Base-by-base conservation (phyloP, 2,113 vertebrate genomes). In the Eleginops maclovinus region DNA sequence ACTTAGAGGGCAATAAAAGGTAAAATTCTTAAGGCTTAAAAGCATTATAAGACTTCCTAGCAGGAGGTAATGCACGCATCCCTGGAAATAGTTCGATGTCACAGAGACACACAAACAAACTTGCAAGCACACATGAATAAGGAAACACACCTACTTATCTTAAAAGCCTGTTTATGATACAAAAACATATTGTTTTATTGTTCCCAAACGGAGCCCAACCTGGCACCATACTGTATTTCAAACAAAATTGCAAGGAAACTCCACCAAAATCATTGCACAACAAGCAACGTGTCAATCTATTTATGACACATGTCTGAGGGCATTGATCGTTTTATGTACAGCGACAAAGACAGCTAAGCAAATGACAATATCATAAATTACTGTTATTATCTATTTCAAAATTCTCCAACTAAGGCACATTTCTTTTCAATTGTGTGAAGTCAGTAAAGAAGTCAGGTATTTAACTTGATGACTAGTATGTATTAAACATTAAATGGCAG, bases 101-200 rank as follows among this genome's bases (percentile, higher is more conserved):
- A 50, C 31, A 72, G 17, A 71, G 11, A 46, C 26, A 40, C 53
- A 79, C 31, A 54, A 40, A 50, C 46, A 71, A 36, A 60, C 26
- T 46, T 62, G 26, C 22, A 73, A 72, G n/a, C 55, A 36, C 56
- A 43, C 3, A 44, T 6, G 66, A 21, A 55, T 24, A 67, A 46
- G 44, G 46, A 28, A 54, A 69, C 16, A 21, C n/a, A 62, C 60
- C 4, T 41, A 31, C 50, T 67, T 55, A 51, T 65, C 64, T 60
- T 9, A 13, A 56, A 56, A 44, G 26, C 60, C 21, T 65, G 22
- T 63, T 67, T 68, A 16, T 75, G 53, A 66, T 24, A 4, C 17
- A 21, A 36, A 14, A 16, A 50, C 21, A 26, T 68, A 82, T 36
- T 49, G 8, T 19, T 28, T 40, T n/a, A 65, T 66, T 70, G 58